Percentiles rank a stretch among this genome's conserved stretches.
Evolutionary conservation across 2,888 invertebrate species (phyloP).

Genomic region (Sialis lutaria): DNA sequence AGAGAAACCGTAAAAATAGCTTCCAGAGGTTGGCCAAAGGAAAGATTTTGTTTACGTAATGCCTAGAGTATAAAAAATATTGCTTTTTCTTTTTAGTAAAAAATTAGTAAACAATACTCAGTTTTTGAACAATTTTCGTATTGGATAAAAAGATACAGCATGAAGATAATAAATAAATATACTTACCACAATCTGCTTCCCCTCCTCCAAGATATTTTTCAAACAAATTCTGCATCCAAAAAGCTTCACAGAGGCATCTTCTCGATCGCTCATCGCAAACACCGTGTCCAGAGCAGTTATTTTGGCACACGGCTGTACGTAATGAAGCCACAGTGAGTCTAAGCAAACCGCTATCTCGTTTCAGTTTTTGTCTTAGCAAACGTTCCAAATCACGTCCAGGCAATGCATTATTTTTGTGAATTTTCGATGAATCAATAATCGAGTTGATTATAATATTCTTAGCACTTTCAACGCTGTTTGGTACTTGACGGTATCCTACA

Average conservation of each 20-base stretch:
- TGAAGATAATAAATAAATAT: background rate
- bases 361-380: slow-evolving; percentile 46
- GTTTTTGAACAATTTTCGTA: no score
- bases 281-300: slow-evolving; percentile 85
- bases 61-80: background rate
- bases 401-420: background rate
- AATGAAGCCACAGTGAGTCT: slow-evolving; percentile 58
- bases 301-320: slow-evolving; percentile 77
- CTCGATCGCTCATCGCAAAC: slow-evolving; percentile 69
- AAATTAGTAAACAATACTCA: no score
- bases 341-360: slow-evolving; percentile 50
- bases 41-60: no score
- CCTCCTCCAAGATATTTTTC: slow-evolving; percentile 43
- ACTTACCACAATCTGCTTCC: slow-evolving; percentile 65
- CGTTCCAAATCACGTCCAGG: slow-evolving; percentile 46
- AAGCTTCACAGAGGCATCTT: slow-evolving; percentile 79
- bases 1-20: no score
- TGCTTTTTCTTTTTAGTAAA: no score
- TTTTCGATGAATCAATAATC: background rate
- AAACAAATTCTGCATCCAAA: slow-evolving; percentile 87
- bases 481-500: background rate
- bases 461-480: slow-evolving; percentile 21
- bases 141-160: no score
- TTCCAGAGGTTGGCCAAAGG: no score
- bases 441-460: slow-evolving; percentile 14